Base-by-base conservation (phyloP, 1,140 invertebrate genomes). In the Heterodera schachtii region DNA sequence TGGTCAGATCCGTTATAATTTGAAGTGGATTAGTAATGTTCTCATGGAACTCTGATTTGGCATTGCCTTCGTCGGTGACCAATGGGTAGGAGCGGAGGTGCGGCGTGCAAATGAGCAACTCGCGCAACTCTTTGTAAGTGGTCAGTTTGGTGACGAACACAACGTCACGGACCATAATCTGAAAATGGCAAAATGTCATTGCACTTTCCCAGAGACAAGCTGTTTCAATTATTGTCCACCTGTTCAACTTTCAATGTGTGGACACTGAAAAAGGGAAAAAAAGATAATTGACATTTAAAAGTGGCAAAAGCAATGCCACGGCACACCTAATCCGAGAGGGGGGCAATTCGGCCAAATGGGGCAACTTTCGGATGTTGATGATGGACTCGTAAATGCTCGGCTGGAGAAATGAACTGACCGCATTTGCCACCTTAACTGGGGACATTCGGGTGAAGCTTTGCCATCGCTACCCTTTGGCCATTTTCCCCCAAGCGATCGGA, bases 311-410 rank as follows among this genome's bases (percentile, higher is more conserved):
- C 73, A 73, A 73, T 83, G 21, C 21, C 49, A 43, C 66, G 47
- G 21, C 57, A 81, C 79, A 81, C 79, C 79, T 82, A 21, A 85
- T 84, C 57, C 89, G 86, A 19, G 86, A 87, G n/a, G 88, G 87
- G 13, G 88, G 89, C 43, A 89, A 75, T 80, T 89, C 89, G 16
- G 97, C 96, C 78, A 99, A 91, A 91, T 98, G 98, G 0, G 97
- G 97, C 85, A 98, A 92, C 89, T 96, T 96, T 91, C 98, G 98
- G 86, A 98, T 96, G 80, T 96, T 92, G 83, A 99, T 98, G 87
- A 98, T 98, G 90, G 95, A 96, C 92, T 99, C 97, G 91, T 98
- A 99, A 86, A 98, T 95, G 49, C 96, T 98, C 0, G 97, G 96
- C 88, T 97, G 95, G 0, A 99, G 92, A 19, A 95, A 91, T 47